Conservation (phyloP, 2,113 vertebrate genomes). For the Pagrus major region DNA sequence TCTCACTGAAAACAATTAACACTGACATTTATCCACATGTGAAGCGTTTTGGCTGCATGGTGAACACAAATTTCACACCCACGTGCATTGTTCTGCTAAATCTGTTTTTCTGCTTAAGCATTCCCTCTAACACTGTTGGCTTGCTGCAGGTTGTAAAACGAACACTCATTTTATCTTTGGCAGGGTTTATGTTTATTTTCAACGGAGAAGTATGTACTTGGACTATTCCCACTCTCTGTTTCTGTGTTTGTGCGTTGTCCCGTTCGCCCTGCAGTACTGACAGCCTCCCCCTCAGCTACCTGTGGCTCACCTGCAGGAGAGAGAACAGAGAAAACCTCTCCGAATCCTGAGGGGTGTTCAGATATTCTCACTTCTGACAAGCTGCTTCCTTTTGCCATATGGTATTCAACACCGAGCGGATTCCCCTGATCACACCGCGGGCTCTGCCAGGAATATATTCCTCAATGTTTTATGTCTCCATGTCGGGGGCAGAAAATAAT, state of each 20-base stretch:
- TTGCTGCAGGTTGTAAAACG: conserved; percentile 2
- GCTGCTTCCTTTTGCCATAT: conserved; percentile 64
- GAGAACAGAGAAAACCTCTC: conserved; percentile 58
- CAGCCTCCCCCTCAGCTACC: conserved; percentile 63
- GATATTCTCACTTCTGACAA: conserved; percentile 69
- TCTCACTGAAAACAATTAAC: conserved; percentile 67
- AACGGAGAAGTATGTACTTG: conserved; percentile 33
- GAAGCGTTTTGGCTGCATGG: conserved; percentile 41
- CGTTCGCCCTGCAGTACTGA: conserved; percentile 29
- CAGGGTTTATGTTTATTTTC: conserved; percentile 60
- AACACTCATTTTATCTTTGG: conserved; percentile 46
- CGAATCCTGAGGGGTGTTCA: conserved; percentile 46
- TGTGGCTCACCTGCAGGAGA: conserved; percentile 69
- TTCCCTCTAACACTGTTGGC: conserved; percentile 13
- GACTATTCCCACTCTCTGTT: conserved; percentile 36
- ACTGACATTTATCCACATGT: conserved; percentile 71
- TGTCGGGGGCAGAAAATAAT: conserved; percentile 57
- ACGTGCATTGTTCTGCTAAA: conserved; percentile 48
- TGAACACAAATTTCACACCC: conserved; percentile 47
- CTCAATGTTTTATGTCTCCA: conserved; percentile 60
- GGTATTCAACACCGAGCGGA: conserved; percentile 56
- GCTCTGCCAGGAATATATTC: conserved; percentile 58
- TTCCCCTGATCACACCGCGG: conserved; percentile 64
- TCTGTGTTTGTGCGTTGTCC: conserved; percentile 31
- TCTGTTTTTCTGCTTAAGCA: conserved; percentile 38